These are phyloP conservation scores for Pangasius macronema DNA, from an alignment of 2,797 vertebrate species.

Conservation along the genomic window DNA sequence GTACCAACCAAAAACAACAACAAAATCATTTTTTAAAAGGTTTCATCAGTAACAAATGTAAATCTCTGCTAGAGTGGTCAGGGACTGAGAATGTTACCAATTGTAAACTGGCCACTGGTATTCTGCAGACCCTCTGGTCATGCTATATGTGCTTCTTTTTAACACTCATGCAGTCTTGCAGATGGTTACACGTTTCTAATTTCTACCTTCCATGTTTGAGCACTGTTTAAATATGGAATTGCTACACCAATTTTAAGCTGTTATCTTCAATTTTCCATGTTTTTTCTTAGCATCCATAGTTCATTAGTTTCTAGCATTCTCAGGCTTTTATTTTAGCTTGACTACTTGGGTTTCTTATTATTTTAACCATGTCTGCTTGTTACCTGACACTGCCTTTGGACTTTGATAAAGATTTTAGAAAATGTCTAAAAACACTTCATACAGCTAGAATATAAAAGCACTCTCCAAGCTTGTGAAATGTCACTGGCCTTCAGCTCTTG, in stretches of 20 bases:
- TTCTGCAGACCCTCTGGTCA: neutral
- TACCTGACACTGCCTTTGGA: neutral
- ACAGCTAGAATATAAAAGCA: neutral
- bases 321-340: neutral
- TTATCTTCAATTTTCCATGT: neutral
- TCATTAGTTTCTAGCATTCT: neutral
- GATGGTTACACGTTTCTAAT: neutral
- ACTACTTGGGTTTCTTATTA: neutral
- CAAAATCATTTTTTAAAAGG: no score
- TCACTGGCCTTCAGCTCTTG: neutral
- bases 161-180: neutral
- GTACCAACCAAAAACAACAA: no score
- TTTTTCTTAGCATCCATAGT: neutral
- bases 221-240: neutral
- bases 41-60: no score
- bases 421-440: neutral
- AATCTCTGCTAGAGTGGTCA: neutral
- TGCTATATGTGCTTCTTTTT: neutral
- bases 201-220: neutral
- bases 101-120: neutral
- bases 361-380: neutral
- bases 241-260: neutral
- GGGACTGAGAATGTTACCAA: neutral
- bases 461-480: neutral
- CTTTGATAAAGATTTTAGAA: neutral